A percentile compares a stretch with the other conserved stretches of the same genome.
Conservation (phyloP, 2,888 invertebrate genomes). For the Scaptomyza tumidula region DNA sequence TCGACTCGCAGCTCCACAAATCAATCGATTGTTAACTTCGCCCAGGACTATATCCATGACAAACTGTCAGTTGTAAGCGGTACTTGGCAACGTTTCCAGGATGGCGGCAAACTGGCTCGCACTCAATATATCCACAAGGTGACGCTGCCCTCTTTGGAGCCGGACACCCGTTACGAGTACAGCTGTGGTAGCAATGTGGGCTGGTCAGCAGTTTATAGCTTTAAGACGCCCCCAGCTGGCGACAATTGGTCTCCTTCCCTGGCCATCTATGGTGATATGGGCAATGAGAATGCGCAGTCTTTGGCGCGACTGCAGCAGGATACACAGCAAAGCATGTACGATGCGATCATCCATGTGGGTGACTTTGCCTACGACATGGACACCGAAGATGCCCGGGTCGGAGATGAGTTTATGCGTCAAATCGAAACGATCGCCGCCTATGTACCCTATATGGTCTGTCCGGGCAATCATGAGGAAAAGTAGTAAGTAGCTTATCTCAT, state of each 20-base stretch:
- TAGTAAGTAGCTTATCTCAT: slow-evolving; percentile 86
- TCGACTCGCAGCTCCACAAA: slow-evolving; percentile 89
- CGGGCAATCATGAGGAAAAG: slow-evolving; percentile 95
- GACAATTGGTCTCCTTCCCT: slow-evolving; percentile 91
- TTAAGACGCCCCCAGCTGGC: slow-evolving; percentile 89
- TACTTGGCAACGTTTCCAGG: slow-evolving; percentile 87
- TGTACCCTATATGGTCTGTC: slow-evolving; percentile 96
- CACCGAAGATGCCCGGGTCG: slow-evolving; percentile 90
- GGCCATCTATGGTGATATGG: slow-evolving; percentile 97
- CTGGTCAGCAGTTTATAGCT: slow-evolving; percentile 92
- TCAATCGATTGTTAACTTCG: slow-evolving; percentile 90
- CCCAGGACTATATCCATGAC: slow-evolving; percentile 85
- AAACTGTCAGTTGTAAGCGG: slow-evolving; percentile 86
- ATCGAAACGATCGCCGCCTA: slow-evolving; percentile 95
- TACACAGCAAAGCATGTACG: slow-evolving; percentile 91
- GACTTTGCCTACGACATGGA: slow-evolving; percentile 99
- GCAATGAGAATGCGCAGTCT: slow-evolving; percentile 94
- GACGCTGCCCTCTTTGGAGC: slow-evolving; percentile 86
- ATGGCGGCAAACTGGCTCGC: slow-evolving; percentile 88
- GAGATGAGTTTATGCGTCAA: slow-evolving; percentile 97
- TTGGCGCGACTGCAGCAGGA: slow-evolving; percentile 93
- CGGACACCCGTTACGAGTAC: slow-evolving; percentile 90
- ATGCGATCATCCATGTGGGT: slow-evolving; percentile 95
- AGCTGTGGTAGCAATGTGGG: slow-evolving; percentile 91
- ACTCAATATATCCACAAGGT: slow-evolving; percentile 92